phyloP scores from a whole-genome alignment of 2,113 vertebrate genomes.

The Gymnobelideus leadbeateri region DNA sequence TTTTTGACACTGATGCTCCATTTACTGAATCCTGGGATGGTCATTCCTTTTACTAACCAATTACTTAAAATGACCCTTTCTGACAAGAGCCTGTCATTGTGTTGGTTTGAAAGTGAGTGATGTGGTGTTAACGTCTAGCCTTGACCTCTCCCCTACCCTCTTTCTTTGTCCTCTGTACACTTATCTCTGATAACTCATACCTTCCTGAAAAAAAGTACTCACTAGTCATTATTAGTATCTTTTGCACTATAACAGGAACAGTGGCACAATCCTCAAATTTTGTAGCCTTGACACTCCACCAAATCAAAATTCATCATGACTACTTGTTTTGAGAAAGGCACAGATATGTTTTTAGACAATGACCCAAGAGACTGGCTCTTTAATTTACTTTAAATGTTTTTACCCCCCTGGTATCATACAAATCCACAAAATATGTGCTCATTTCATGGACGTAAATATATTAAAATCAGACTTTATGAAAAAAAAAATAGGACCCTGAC shows the following conservation, averaged over 20 bases:
- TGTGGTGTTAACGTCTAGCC: slow-evolving; percentile 91
- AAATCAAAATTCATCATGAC: slow-evolving; percentile 55
- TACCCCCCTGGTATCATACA: slow-evolving; percentile 31
- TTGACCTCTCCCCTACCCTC: slow-evolving; percentile 87
- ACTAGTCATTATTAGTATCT: slow-evolving; percentile 74
- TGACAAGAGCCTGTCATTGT: slow-evolving; percentile 90
- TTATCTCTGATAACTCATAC: slow-evolving; percentile 79
- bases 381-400: slow-evolving; percentile 34
- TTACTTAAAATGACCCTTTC: slow-evolving; percentile 86
- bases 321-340: slow-evolving; percentile 33
- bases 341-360: background rate
- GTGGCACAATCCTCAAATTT: slow-evolving; percentile 36
- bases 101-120: slow-evolving; percentile 90
- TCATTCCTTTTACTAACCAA: slow-evolving; percentile 82
- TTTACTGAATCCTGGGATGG: slow-evolving; percentile 81
- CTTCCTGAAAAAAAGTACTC: slow-evolving; percentile 68
- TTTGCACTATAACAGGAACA: slow-evolving; percentile 46
- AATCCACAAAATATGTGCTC: slow-evolving; percentile 51
- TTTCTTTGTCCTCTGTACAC: slow-evolving; percentile 79
- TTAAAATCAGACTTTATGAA: background rate
- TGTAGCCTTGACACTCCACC: slow-evolving; percentile 32
- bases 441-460: slow-evolving; percentile 29
- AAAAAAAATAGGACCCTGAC: background rate
- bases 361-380: slow-evolving; percentile 27
- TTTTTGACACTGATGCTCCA: slow-evolving; percentile 89